Evolutionary conservation across 2,888 invertebrate species (phyloP).

Genomic region (Cepaea hortensis): DNA sequence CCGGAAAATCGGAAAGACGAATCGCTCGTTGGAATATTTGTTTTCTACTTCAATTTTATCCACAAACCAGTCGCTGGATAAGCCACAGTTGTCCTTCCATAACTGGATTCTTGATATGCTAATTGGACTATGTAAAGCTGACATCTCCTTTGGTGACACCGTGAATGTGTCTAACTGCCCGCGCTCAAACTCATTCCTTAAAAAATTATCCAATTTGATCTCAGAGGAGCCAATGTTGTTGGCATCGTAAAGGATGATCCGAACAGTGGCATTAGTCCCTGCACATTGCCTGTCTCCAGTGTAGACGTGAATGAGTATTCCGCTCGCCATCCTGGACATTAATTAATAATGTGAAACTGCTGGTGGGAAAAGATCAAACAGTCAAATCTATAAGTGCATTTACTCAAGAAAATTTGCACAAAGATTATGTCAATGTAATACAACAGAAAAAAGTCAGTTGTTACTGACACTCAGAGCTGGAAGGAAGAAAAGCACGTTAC

Average conservation of each 20-base stretch:
- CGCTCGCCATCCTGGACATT: constrained; percentile 28
- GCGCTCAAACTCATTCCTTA: constrained; percentile 73
- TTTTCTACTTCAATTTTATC: constrained; percentile 69
- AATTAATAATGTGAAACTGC: not conserved
- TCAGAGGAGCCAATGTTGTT: constrained; percentile 67
- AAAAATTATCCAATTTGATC: constrained; percentile 72
- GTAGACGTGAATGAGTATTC: constrained; percentile 69
- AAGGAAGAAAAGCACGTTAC: no score
- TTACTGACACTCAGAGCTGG: no score
- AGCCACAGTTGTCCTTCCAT: constrained; percentile 74
- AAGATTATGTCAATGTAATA: no score
- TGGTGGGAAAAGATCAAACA: no score
- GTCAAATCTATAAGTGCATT: no score
- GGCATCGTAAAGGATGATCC: constrained; percentile 74
- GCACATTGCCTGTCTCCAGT: constrained; percentile 76
- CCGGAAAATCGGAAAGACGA: constrained; percentile 75
- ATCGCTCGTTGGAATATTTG: constrained; percentile 60
- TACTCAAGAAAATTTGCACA: no score
- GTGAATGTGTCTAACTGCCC: constrained; percentile 73
- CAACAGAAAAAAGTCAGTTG: no score
- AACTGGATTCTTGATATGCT: constrained; percentile 71
- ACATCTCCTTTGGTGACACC: constrained; percentile 48
- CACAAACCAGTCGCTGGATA: constrained; percentile 75
- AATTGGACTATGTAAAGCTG: constrained; percentile 52
- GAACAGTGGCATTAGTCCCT: constrained; percentile 76